Evolutionary conservation across 2,888 invertebrate genomes (phyloP).

Genomic region (Phania funesta): DNA sequence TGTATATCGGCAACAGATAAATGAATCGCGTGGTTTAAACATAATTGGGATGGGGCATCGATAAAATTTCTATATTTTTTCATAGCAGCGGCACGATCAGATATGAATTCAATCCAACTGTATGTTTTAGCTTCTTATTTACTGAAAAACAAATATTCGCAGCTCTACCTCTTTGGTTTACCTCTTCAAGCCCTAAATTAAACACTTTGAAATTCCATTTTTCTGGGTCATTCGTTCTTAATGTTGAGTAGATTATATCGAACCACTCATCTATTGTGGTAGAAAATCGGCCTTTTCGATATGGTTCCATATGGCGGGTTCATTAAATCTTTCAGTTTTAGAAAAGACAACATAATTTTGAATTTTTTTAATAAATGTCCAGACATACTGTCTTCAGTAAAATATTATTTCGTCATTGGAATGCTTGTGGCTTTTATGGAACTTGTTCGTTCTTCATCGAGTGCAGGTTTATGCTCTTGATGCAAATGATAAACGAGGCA

Average conservation of each 20-base stretch:
- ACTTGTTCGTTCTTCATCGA: background rate
- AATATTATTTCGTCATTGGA: background rate
- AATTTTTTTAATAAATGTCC: background rate
- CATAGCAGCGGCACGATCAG: conserved; percentile 25
- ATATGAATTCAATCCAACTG: conserved; percentile 16
- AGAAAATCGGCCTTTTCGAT: background rate
- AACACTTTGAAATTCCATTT: background rate
- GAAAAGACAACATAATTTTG: background rate
- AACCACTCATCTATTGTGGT: conserved; percentile 5
- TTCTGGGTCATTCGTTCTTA: background rate
- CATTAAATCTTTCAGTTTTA: background rate
- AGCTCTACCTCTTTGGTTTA: background rate
- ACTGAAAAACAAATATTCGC: conserved; percentile 12
- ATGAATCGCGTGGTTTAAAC: conserved; percentile 17
- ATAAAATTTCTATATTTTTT: conserved; percentile 20
- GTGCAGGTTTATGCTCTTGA: background rate
- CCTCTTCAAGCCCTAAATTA: conserved; percentile 5
- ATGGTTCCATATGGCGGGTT: conserved; percentile 3
- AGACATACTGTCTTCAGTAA: conserved; percentile 13
- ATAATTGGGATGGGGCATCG: background rate
- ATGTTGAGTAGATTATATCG: conserved; percentile 1
- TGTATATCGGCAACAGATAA: background rate
- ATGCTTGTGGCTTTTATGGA: background rate
- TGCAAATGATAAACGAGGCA: background rate
- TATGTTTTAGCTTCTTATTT: background rate